phyloP scores from a whole-genome alignment of 1,140 invertebrate species.

The Musca vetustissima region DNA sequence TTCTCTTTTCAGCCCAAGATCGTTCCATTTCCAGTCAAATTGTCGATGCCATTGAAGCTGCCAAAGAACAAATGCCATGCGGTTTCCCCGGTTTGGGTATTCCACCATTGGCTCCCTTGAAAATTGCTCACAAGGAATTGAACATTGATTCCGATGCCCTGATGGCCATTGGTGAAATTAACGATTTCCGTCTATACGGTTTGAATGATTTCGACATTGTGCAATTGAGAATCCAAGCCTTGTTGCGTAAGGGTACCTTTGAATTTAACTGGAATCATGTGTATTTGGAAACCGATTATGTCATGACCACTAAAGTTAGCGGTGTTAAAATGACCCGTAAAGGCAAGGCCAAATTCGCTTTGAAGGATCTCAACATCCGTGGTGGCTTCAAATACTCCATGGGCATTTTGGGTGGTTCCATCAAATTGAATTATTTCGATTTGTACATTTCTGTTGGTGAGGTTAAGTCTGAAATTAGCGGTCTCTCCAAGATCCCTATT shows the following conservation, averaged over 20 bases:
- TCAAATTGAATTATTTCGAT: constrained; percentile 38
- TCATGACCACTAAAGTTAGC: constrained; percentile 28
- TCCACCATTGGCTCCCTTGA: constrained; percentile 41
- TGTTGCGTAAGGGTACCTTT: constrained; percentile 32
- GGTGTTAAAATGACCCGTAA: constrained; percentile 34
- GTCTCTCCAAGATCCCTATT: constrained; percentile 42
- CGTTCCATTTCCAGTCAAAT: constrained; percentile 38
- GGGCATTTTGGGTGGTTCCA: constrained; percentile 27
- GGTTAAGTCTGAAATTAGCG: constrained; percentile 45
- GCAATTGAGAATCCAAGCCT: constrained; percentile 28
- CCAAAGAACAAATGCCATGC: constrained; percentile 35
- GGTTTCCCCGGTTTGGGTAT: constrained; percentile 38
- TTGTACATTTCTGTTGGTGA: constrained; percentile 37
- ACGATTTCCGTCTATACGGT: constrained; percentile 36
- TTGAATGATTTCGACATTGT: constrained; percentile 41
- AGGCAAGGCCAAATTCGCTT: constrained; percentile 43
- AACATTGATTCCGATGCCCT: constrained; percentile 33
- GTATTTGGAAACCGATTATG: constrained; percentile 38
- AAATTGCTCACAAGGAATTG: constrained; percentile 30
- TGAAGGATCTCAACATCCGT: constrained; percentile 38
- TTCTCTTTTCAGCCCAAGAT: constrained; percentile 30
- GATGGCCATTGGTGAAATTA: constrained; percentile 28
- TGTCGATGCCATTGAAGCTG: constrained; percentile 32
- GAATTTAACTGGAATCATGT: constrained; percentile 37
- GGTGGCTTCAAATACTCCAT: constrained; percentile 39